A percentile compares a stretch with the other conserved stretches of the same genome.
Conservation (phyloP, 2,888 invertebrate species). For the Cantharis flavilabris region DNA sequence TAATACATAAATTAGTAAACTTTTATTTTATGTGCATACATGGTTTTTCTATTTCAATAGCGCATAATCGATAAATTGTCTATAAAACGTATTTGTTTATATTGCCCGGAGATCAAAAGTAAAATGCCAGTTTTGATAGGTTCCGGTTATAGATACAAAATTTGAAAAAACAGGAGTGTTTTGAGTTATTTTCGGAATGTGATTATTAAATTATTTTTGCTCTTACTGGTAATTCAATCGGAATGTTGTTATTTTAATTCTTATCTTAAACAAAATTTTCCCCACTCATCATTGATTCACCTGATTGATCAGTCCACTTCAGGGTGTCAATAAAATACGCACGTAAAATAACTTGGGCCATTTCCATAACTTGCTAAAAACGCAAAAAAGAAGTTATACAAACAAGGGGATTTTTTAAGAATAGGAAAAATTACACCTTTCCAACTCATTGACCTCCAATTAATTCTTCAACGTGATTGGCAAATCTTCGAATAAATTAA, state of each 20-base stretch:
- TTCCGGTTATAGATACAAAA: slow-evolving; percentile 3
- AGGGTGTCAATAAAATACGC: neutral
- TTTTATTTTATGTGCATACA: neutral
- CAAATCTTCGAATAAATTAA: no score
- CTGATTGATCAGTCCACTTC: neutral
- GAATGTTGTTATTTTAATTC: slow-evolving; percentile 2
- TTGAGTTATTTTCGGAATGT: neutral
- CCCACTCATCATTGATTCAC: neutral
- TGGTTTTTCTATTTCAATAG: neutral
- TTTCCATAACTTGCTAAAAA: neutral
- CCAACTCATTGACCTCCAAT: neutral
- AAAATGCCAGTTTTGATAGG: neutral
- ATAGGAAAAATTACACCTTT: neutral
- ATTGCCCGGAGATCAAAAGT: neutral
- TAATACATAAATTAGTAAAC: neutral
- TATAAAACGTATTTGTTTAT: neutral
- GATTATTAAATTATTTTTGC: slow-evolving; percentile 1
- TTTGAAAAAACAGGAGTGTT: neutral
- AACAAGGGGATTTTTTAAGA: neutral
- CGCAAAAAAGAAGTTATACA: neutral
- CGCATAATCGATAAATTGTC: neutral
- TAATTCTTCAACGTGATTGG: no score
- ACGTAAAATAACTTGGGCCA: neutral
- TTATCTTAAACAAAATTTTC: slow-evolving; percentile 3
- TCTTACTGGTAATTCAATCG: neutral